A percentile compares a stretch with the other conserved stretches of the same genome.
phyloP scores from a whole-genome alignment of 1,140 invertebrate species.

The Limonius californicus region DNA sequence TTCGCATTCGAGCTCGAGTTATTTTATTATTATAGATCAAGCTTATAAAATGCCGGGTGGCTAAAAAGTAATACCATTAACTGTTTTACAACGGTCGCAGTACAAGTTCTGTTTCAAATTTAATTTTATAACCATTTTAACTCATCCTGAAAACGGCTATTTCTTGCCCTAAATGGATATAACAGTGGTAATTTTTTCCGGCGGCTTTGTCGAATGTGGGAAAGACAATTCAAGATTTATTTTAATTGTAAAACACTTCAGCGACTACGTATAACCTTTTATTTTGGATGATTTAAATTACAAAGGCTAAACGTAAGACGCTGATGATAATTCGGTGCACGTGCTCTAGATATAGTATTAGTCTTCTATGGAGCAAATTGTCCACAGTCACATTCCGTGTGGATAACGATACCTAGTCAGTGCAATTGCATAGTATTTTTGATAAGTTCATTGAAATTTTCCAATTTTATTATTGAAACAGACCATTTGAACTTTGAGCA shows the following conservation, averaged over 20 bases:
- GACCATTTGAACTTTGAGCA: no score
- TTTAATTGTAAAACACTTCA: conserved; percentile 3
- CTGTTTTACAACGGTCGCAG: conserved; percentile 11
- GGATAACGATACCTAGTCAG: no score
- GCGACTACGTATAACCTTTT: not conserved
- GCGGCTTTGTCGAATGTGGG: not conserved
- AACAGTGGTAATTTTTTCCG: conserved; percentile 8
- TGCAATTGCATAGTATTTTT: no score
- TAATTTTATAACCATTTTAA: conserved; percentile 16
- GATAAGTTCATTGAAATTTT: no score
- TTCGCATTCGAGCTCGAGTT: not conserved
- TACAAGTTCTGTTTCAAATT: conserved; percentile 16
- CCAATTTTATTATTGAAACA: no score
- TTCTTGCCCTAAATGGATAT: conserved; percentile 14
- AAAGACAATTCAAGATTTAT: conserved; percentile 6
- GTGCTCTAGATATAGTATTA: not conserved
- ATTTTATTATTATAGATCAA: conserved; percentile 16
- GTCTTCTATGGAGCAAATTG: no score
- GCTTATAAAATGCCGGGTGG: not conserved
- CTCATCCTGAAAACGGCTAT: conserved; percentile 10
- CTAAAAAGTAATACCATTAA: conserved; percentile 21
- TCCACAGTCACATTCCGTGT: not conserved
- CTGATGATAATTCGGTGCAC: not conserved
- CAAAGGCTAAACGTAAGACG: not conserved
- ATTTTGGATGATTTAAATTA: not conserved